Base-by-base conservation (phyloP, 2,113 vertebrate species). In the Onychostruthus taczanowskii region DNA sequence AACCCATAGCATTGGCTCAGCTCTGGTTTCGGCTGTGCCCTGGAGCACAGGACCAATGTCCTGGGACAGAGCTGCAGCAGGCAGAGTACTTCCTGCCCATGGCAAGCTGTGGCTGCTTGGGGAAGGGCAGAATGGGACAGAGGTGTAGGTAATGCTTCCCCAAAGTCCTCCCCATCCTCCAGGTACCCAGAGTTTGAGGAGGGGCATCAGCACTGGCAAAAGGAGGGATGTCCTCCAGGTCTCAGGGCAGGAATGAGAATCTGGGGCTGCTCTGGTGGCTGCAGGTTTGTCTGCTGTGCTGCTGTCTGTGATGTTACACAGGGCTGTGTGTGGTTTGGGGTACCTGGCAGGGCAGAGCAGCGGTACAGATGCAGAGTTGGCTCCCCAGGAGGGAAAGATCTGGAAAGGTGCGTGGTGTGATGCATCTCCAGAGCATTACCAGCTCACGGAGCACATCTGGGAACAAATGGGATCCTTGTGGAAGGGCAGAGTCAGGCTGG, bases 301-400 rank as follows among this genome's bases (percentile, higher is more conserved):
- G 61, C 21, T 0, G 0, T 70, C 3, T 2, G 2, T 76, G 62
- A 43, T 2, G 6, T 67, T 79, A 16, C 3, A 2, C n/a, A 28
- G 33, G 30, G 39, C 39, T 67, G 24, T 0, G 1, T 10, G 0
- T 49, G 50, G 5, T 73, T 85, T 55, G 69, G 49, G 47, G 30
- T 68, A 27, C n/a, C 37, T 5, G 2, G 33, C 43, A 28, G 28
- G 22, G 4, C 7, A 5, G n/a, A 85, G 46, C 37, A 44, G 31
- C 31, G 58, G 35, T 75, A n/a, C n/a, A 68, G 44, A 37, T 78
- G n/a, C n/a, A 27, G 50, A 70, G 30, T 28, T 79, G 37, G 13
- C 75, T 86, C 44, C 44, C 26, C 1, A 5, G 10, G 9, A 90
- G 16, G 18, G 30, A 79, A 90, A 55, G 52, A 67, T 33, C 43